Evolutionary conservation across 2,113 vertebrate genomes (phyloP).

Genomic region (Pseudopipra pipra): DNA sequence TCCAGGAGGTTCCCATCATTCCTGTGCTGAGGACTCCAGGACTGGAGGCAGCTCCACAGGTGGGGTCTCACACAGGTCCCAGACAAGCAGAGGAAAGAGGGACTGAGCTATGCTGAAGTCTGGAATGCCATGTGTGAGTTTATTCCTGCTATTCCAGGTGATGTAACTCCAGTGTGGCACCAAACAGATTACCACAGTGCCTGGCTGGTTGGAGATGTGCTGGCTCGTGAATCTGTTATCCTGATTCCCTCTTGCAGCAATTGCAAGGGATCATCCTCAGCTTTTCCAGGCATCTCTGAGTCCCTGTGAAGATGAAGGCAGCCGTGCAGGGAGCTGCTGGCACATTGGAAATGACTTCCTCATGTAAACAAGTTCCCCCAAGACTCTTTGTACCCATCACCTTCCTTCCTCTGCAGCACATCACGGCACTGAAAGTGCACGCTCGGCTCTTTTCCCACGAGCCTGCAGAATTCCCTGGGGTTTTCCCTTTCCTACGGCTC

Average conservation of each 20-base stretch:
- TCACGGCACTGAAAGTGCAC: not conserved
- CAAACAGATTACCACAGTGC: not conserved
- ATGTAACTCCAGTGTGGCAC: not conserved
- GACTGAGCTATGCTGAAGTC: not conserved
- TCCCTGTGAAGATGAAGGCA: not conserved
- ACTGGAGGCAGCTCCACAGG: not conserved
- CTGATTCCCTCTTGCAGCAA: not conserved
- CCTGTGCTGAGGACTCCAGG: not conserved
- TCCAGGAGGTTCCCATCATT: not conserved
- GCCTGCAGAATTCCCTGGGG: not conserved
- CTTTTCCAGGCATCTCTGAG: not conserved
- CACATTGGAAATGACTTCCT: not conserved
- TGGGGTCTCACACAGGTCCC: not conserved
- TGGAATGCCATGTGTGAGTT: not conserved
- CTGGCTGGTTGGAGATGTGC: fast-evolving
- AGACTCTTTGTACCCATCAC: not conserved
- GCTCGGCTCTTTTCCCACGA: not conserved
- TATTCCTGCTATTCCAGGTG: not conserved
- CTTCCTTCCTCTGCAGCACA: not conserved
- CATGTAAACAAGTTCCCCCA: not conserved
- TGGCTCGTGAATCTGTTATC: fast-evolving
- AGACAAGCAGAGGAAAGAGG: not conserved
- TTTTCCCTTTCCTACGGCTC: not conserved
- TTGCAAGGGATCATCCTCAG: not conserved
- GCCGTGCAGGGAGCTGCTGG: not conserved